Evolutionary conservation across 2,113 vertebrate species (phyloP).

Genomic region (Phasianus colchicus): DNA sequence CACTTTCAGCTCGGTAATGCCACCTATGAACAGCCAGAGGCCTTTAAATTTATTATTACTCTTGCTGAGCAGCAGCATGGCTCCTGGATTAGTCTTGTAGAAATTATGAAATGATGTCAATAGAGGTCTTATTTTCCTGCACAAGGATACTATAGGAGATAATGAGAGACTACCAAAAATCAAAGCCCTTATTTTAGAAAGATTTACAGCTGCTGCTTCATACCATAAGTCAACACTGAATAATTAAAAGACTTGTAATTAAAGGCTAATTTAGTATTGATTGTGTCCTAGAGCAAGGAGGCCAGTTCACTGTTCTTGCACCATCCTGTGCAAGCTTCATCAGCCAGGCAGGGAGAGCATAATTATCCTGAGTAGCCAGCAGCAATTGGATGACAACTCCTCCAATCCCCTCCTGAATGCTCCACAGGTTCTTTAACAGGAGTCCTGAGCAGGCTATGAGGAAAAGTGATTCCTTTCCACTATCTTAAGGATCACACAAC

Average conservation of each 20-base stretch:
- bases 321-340: not conserved
- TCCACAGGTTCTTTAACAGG: slow-evolving; percentile 20
- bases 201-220: slow-evolving; percentile 63
- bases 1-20: not conserved
- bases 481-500: not conserved
- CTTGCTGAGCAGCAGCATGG: not conserved
- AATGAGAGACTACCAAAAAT: slow-evolving; percentile 6
- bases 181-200: slow-evolving; percentile 31
- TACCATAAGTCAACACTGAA: slow-evolving; percentile 77
- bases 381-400: slow-evolving; percentile 17
- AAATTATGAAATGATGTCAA: slow-evolving; percentile 47
- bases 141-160: not conserved
- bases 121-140: slow-evolving; percentile 30
- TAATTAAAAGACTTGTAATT: slow-evolving; percentile 83
- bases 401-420: not conserved
- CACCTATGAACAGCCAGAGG: slow-evolving; percentile 18
- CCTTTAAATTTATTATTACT: slow-evolving; percentile 46
- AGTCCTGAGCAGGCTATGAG: not conserved
- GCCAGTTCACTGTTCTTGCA: slow-evolving; percentile 14
- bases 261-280: slow-evolving; percentile 83
- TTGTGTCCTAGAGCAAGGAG: slow-evolving; percentile 69
- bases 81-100: slow-evolving; percentile 32
- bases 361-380: slow-evolving; percentile 30
- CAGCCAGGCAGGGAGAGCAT: not conserved
- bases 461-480: not conserved